Base-by-base conservation (phyloP, 2,797 vertebrate genomes). In the Myotis planiceps region DNA sequence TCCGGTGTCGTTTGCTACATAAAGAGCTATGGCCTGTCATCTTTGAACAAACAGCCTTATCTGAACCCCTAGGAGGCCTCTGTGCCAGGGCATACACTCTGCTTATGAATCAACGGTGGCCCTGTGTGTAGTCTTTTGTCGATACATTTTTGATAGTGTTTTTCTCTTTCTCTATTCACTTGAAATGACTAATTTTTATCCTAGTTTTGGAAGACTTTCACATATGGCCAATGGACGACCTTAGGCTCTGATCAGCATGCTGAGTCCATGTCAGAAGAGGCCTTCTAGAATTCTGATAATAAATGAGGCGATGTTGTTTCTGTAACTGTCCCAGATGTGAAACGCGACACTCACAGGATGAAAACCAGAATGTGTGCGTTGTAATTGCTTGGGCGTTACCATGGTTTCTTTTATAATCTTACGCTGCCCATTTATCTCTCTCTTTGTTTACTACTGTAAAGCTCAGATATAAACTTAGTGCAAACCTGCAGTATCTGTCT, bases 101-200 rank as follows among this genome's bases (percentile, higher is more conserved):
- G 47, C 53, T 42, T 37, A 21, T 23, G 34, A 90, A 39, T 45
- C 37, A 58, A 74, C 3, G 5, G 9, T 47, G 18, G 55, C 13
- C 51, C 53, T 42, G 9, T 29, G 71, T 72, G 68, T n/a, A 53
- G 60, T n/a, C 74, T 96, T 86, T 19, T 79, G 10, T 45, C 14
- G 7, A 16, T 74, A 78, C 21, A 75, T 71, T 94, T 92, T 82
- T 90, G 29, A 42, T 37, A 53, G 13, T 53, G 83, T 55, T 47
- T 55, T 47, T 9, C 13, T 74, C n/a, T 74, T 13, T 83, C 3
- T 91, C 71, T 39, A 42, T 55, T 87, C 39, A 60, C 42, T 42
- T 39, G 14, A 39, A 47, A 69, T 69, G 45, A n/a, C n/a, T 86
- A 47, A n/a, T 47, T 63, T 88, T 93, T 75, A 45, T 65, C 65